phyloP scores from a whole-genome alignment of 2,888 invertebrate species.

The Apodemia mormo region DNA sequence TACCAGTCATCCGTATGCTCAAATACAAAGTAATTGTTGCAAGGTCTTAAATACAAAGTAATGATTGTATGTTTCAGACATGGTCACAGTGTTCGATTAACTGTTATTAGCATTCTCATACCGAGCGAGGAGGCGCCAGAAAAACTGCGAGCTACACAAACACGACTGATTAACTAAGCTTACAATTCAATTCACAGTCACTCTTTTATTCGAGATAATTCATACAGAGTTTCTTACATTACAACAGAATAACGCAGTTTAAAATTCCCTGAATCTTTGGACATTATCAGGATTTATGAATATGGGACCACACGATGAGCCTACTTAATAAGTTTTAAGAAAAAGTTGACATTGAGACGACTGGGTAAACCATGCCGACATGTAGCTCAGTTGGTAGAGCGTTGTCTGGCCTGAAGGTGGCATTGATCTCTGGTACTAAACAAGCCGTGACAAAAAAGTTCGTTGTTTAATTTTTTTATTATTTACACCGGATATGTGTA shows the following conservation, averaged over 20 bases:
- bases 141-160: background rate
- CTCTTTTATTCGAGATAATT: background rate
- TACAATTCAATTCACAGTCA: slow-evolving; percentile 1
- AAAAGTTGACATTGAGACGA: too few relatives aligned
- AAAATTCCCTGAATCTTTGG: background rate
- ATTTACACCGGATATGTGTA: too few relatives aligned
- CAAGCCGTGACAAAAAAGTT: too few relatives aligned
- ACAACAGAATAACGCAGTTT: background rate
- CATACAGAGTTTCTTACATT: background rate
- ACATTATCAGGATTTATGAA: background rate
- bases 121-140: slow-evolving; percentile 8
- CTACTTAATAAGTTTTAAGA: too few relatives aligned
- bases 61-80: background rate
- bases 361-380: too few relatives aligned
- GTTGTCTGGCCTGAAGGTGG: too few relatives aligned
- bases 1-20: background rate
- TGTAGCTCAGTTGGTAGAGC: too few relatives aligned
- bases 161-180: slow-evolving; percentile 1
- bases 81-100: slow-evolving; percentile 7
- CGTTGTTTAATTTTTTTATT: too few relatives aligned
- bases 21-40: background rate
- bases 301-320: background rate
- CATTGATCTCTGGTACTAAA: too few relatives aligned
- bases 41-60: slow-evolving; percentile 1
- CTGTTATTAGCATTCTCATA: slow-evolving; percentile 3